These are phyloP conservation scores for Meteorus sp. DNA, from an alignment of 1,140 invertebrate genomes.

Conservation along the genomic window DNA sequence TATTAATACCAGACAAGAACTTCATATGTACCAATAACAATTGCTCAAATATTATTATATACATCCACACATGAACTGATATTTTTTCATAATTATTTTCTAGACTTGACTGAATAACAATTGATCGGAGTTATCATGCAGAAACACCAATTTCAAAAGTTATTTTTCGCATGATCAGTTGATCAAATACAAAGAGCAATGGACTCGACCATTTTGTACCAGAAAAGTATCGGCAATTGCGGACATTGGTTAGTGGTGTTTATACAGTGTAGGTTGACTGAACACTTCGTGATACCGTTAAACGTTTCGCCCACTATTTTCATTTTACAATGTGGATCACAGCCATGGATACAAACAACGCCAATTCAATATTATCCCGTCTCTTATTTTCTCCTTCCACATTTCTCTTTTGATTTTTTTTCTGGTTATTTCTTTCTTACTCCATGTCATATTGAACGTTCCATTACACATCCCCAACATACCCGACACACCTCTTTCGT, in stretches of 20 bases:
- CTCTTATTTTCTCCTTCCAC: too few species aligned
- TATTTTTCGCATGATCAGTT: background rate
- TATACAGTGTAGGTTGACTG: conserved; percentile 7
- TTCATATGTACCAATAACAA: too few species aligned
- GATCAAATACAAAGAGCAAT: conserved; percentile 21
- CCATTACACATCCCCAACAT: conserved; percentile 27
- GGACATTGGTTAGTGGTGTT: conserved; percentile 32
- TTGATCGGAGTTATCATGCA: too few species aligned
- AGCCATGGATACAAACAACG: conserved; percentile 7
- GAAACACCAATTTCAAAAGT: background rate
- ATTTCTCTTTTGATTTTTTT: too few species aligned
- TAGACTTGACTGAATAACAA: too few species aligned
- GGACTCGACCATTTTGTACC: too few species aligned
- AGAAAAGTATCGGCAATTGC: too few species aligned
- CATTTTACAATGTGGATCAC: conserved; percentile 34
- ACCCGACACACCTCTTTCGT: conserved; percentile 3
- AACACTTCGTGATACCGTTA: conserved; percentile 36
- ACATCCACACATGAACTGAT: too few species aligned
- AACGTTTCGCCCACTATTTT: conserved; percentile 40
- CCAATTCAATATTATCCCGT: background rate
- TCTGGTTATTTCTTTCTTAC: conserved; percentile 36
- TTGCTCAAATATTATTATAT: too few species aligned
- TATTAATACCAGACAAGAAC: too few species aligned
- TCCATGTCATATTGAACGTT: conserved; percentile 31
- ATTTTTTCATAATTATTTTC: too few species aligned